These are phyloP conservation scores for western clawed frog (Xenopus tropicalis) DNA, from an alignment of 2,113 vertebrate genomes.

Conservation along the genomic window UCB_Xtro_10.0 CM004446.2:140753001-140753500, in stretches of 20 bases:
- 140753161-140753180: slow-evolving; percentile 79
- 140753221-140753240: slow-evolving; percentile 94
- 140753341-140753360: slow-evolving; percentile 98
- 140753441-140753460: slow-evolving; percentile 98
- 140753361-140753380: slow-evolving; percentile 99
- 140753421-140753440: slow-evolving; percentile 99
- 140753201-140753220: slow-evolving; percentile 83
- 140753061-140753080: no score
- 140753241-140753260: slow-evolving; percentile 98
- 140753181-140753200: slow-evolving; percentile 77
- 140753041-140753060: no score
- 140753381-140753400: slow-evolving; percentile 99
- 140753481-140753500: slow-evolving; percentile 99
- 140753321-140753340: slow-evolving; percentile 93
- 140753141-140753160: slow-evolving; percentile 68
- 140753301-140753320: slow-evolving; percentile 99
- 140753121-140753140: slow-evolving; percentile 54
- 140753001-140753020: no score
- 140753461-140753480: slow-evolving; percentile 96
- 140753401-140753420: slow-evolving; percentile 99
- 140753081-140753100: no score
- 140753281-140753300: slow-evolving; percentile 90
- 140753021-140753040: no score
- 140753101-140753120: slow-evolving; percentile 56
- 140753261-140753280: slow-evolving; percentile 93